These are phyloP conservation scores for Diabrotica undecimpunctata DNA, from an alignment of 1,140 invertebrate genomes.

Conservation along the genomic window DNA sequence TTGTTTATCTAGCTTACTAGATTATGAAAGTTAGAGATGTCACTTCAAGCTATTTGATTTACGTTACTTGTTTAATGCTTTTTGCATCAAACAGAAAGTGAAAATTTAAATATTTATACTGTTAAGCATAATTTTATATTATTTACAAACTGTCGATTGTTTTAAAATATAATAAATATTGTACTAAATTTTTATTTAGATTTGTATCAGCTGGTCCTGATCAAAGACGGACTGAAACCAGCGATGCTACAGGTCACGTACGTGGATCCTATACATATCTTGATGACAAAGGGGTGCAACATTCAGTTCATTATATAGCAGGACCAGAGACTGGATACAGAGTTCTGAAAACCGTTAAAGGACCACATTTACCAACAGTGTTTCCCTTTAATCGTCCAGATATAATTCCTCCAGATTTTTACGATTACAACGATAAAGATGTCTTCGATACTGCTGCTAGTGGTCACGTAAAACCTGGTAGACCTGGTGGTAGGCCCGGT, in stretches of 20 bases:
- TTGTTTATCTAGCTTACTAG: no score
- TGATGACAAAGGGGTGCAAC: slow-evolving; percentile 69
- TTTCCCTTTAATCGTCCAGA: slow-evolving; percentile 47
- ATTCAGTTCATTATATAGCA: slow-evolving; percentile 67
- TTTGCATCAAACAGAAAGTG: no score
- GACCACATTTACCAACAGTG: slow-evolving; percentile 53
- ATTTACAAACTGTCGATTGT: no score
- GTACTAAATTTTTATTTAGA: slow-evolving; percentile 41
- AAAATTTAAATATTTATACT: no score
- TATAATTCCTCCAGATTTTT: slow-evolving; percentile 47
- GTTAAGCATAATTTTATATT: no score
- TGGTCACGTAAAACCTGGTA: slow-evolving; percentile 47
- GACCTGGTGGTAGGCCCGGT: slow-evolving; percentile 19
- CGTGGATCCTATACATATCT: slow-evolving; percentile 70
- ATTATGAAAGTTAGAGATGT: no score
- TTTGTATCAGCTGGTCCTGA: slow-evolving; percentile 68
- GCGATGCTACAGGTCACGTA: slow-evolving; percentile 63
- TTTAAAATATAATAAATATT: not conserved
- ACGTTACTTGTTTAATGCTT: no score
- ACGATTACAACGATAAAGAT: slow-evolving; percentile 45
- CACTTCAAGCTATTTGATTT: no score
- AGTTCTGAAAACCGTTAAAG: slow-evolving; percentile 61
- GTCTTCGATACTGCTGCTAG: slow-evolving; percentile 51
- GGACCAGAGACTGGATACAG: slow-evolving; percentile 71
- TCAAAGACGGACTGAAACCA: slow-evolving; percentile 65